These are phyloP conservation scores for Champsocephalus gunnari DNA, from an alignment of 2,797 vertebrate species.

Conservation along the genomic window DNA sequence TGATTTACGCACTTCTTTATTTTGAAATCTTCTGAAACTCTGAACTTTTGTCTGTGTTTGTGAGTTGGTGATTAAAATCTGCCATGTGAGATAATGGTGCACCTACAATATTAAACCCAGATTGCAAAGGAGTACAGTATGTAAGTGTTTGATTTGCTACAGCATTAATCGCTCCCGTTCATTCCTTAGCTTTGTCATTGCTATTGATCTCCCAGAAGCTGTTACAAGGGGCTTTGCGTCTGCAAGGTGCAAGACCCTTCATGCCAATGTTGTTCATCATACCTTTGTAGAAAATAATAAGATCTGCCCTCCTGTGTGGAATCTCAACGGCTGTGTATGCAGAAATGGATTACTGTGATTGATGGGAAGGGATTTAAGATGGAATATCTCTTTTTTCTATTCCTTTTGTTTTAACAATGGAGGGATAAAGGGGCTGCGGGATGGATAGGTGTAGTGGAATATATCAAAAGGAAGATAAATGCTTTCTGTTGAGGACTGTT, in stretches of 20 bases:
- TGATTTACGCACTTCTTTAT: conserved; percentile 2
- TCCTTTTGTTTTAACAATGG: conserved; percentile 54
- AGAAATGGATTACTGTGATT: conserved; percentile 50
- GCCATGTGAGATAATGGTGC: conserved; percentile 13
- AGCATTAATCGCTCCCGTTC: conserved; percentile 46
- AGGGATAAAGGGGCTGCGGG: conserved; percentile 32
- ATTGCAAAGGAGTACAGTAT: conserved; percentile 22
- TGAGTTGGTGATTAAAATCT: conserved; percentile 13
- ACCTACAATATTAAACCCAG: conserved; percentile 9
- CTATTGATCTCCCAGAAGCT: conserved; percentile 57
- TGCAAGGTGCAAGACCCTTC: conserved; percentile 9
- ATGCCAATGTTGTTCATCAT: conserved; percentile 17
- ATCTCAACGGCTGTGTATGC: conserved; percentile 35
- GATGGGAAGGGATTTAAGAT: conserved; percentile 42
- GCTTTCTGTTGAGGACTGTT: conserved; percentile 28
- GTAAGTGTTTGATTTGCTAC: conserved; percentile 32
- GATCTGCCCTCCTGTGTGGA: conserved; percentile 13
- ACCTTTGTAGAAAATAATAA: conserved; percentile 27
- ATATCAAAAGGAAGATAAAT: conserved; percentile 51
- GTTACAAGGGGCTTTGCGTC: conserved; percentile 33
- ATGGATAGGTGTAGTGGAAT: conserved; percentile 41
- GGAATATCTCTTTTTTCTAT: conserved; percentile 28
- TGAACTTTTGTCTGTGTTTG: neutral
- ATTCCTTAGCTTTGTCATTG: conserved; percentile 65
- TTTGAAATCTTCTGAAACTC: neutral